These are phyloP conservation scores for Trichosurus vulpecula DNA, from an alignment of 2,797 vertebrate species.

Conservation along the genomic window DNA sequence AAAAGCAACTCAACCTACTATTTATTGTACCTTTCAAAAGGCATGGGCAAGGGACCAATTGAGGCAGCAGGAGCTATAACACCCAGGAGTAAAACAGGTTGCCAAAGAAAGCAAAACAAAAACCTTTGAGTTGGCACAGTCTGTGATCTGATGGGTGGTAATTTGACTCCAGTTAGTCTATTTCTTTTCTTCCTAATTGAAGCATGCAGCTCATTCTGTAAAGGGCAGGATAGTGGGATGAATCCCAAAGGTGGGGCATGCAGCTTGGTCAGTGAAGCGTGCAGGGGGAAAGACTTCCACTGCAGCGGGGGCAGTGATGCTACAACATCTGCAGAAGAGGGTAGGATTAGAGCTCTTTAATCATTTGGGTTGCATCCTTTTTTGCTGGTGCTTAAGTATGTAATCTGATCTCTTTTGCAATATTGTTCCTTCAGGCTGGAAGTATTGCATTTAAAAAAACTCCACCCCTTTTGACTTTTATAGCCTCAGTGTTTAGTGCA, in stretches of 20 bases:
- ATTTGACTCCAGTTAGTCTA: neutral
- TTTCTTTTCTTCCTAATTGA: neutral
- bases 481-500: neutral
- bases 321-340: neutral
- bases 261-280: fast-evolving
- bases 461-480: neutral
- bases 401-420: neutral
- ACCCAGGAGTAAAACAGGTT: neutral
- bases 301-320: neutral
- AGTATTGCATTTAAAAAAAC: neutral
- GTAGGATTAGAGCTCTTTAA: fast-evolving
- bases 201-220: slow-evolving; percentile 12
- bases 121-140: neutral
- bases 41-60: neutral
- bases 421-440: neutral
- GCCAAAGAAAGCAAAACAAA: neutral
- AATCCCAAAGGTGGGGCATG: fast-evolving
- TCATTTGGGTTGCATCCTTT: neutral
- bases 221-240: neutral
- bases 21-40: neutral
- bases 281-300: neutral
- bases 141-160: fast-evolving
- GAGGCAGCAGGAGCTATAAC: neutral
- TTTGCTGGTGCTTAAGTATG: neutral
- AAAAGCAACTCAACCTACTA: neutral